Evolutionary conservation across 2,113 vertebrate species (phyloP), one percentile per base, ranked within the genome.

Genomic region (Trachemys scripta): DNA sequence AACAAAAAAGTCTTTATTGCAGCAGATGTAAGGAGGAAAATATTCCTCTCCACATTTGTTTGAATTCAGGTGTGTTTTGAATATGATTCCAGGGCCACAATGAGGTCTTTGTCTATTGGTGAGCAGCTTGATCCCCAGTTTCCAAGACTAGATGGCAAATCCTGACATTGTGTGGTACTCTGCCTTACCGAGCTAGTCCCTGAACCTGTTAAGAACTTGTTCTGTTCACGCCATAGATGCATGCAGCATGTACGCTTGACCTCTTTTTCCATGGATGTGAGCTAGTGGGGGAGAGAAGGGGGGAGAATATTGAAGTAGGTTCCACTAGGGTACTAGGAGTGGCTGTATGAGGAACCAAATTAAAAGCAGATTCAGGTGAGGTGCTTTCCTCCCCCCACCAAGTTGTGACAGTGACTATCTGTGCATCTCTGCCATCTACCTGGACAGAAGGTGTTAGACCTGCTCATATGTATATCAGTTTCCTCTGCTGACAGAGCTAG

Each of bases 51-150:
- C 0, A 5, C 91, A 4, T 47, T 80, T 53, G 51, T 38, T 72
- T 59, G 88, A 87, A 65, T 35, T 88, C 29, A 82, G 90, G 90
- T 93, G 20, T 95, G 88, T 94, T 95, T 88, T 94, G 92, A 76
- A 42, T 95, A 94, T 92, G 95, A 88, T 93, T 90, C 86, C 79
- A 93, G 93, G 65, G 88, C 72, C 54, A 53, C 53, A 53, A 56
- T 80, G 90, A 95, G 86, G 79, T 49, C 82, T n/a, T 29, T 85
- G 79, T 20, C 42, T 90, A 84, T 85, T 91, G 56, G 35, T 49
- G 86, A 93, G 84, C 49, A 72, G 42, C 86, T 91, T 84, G 7
- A 90, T 94, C 76, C 65, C 75, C 45, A 10, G 1, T 84, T 88
- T 90, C 82, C 88, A 90, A 62, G 57, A 82, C 24, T 79, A 92